Base-by-base conservation (phyloP, 2,113 vertebrate species). In the Balaenoptera acutorostrata region DNA sequence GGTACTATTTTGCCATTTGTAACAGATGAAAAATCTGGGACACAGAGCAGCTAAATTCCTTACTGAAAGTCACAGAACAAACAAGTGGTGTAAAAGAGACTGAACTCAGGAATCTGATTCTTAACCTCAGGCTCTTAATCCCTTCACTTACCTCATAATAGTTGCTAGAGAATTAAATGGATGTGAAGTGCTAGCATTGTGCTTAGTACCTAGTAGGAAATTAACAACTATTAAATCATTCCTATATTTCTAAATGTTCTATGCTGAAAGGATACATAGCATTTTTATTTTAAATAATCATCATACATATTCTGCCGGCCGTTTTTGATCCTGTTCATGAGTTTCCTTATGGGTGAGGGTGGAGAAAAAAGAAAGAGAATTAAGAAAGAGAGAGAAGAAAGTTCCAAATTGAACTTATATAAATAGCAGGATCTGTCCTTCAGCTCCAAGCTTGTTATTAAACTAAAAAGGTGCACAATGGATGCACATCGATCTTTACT, bases 401-500 rank as follows among this genome's bases (percentile, higher is more conserved):
- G 49, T 18, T 96, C 31, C 55, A 87, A 71, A 46, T 9, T 77
- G 21, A 74, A 95, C 36, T 63, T 95, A 52, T 81, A 52, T 59
- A 92, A 97, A 75, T 14, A 41, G 41, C 46, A 90, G n/a, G 36
- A 92, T 23, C 8, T 64, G 69, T 89, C 89, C 83, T 97, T 97
- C 87, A 44, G 6, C 75, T 44, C 27, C 85, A 29, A 31, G 5
- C 0, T 18, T 44, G 4, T 44, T 85, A 90, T 82, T 84, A 95
- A 95, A 93, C 61, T 88, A 36, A 90, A 92, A 41, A 96, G 36
- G 57, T 64, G 39, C 80, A 72, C 21, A 14, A 1, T 85, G 85
- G 55, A 86, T 92, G 57, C 94, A 77, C 49, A 81, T 85, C 27
- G 21, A 97, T 92, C 75, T 93, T 96, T 10, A 12, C 90, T 98